Evolutionary conservation across 1,140 invertebrate species (phyloP).

Genomic region (Drosophila persimilis): DNA sequence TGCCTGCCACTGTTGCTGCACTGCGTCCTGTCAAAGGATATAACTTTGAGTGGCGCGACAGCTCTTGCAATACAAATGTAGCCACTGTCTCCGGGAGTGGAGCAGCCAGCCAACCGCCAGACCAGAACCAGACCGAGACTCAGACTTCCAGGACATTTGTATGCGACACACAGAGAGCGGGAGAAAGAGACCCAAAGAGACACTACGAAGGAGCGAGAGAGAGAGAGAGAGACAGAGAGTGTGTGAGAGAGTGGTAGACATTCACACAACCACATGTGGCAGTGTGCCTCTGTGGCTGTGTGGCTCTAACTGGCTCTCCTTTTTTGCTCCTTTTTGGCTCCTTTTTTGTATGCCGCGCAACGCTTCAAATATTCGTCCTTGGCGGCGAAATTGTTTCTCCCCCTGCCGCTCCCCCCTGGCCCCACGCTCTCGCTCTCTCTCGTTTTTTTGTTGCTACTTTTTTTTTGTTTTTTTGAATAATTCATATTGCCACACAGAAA

Average conservation of each 20-base stretch:
- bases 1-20: constrained; percentile 44
- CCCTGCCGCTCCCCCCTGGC: not conserved
- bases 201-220: not conserved
- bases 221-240: constrained; percentile 6
- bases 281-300: constrained; percentile 10
- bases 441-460: constrained; percentile 24
- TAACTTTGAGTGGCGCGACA: constrained; percentile 75
- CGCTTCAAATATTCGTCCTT: constrained; percentile 82
- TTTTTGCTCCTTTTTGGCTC: constrained; percentile 4
- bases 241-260: constrained; percentile 10
- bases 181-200: not conserved
- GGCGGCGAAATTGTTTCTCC: constrained; percentile 66
- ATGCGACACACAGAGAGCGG: constrained; percentile 65
- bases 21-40: constrained; percentile 78
- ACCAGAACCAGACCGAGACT: constrained; percentile 53
- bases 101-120: constrained; percentile 30
- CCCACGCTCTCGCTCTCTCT: not conserved
- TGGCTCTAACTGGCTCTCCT: constrained; percentile 52
- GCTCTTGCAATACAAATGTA: constrained; percentile 75
- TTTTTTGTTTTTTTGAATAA: constrained; percentile 81
- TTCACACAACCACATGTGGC: constrained; percentile 46
- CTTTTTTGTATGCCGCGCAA: constrained; percentile 80
- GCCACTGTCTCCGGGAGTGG: constrained; percentile 41
- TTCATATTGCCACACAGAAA: constrained; percentile 69
- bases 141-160: constrained; percentile 65